A percentile compares a stretch with the other conserved stretches of the same genome.
Conservation (phyloP, 2,888 invertebrate species). For the Brachyopa scutellaris region DNA sequence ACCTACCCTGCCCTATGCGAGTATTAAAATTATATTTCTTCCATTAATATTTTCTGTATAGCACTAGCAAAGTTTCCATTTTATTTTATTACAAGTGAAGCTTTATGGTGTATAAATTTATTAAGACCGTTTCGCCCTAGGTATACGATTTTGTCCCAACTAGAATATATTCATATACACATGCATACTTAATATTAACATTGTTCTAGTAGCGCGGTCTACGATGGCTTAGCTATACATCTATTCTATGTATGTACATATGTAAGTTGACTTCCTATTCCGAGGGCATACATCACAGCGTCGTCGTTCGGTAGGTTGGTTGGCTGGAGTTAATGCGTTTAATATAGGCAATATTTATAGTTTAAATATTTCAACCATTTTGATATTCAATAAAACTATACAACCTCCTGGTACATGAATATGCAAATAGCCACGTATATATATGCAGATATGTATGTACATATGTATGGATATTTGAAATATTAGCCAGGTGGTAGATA, state of each 20-base stretch:
- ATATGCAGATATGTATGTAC: not conserved
- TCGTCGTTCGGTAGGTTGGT: too few species aligned
- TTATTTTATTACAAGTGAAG: constrained; percentile 65
- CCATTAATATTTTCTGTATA: constrained; percentile 56
- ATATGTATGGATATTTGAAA: constrained; percentile 41
- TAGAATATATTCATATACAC: constrained; percentile 28
- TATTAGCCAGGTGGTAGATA: constrained; percentile 58
- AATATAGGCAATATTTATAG: constrained; percentile 72
- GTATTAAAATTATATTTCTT: constrained; percentile 55
- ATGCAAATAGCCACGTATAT: constrained; percentile 51
- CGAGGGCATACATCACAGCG: constrained; percentile 56
- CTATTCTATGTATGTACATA: not conserved
- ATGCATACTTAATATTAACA: constrained; percentile 30
- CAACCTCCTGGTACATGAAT: constrained; percentile 38
- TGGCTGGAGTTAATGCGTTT: constrained; percentile 70
- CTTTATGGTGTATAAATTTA: constrained; percentile 68
- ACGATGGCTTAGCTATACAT: constrained; percentile 3
- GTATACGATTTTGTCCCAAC: constrained; percentile 26
- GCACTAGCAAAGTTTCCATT: constrained; percentile 55
- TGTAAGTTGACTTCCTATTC: constrained; percentile 60
- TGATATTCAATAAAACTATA: constrained; percentile 71
- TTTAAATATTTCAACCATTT: constrained; percentile 69
- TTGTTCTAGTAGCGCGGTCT: constrained; percentile 15
- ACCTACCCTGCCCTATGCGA: constrained; percentile 1
- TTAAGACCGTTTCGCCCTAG: constrained; percentile 47